A percentile compares a stretch with the other conserved stretches of the same genome.
These are phyloP conservation scores for Prietella phreatophila DNA, from an alignment of 2,113 vertebrate species.

Conservation along the genomic window DNA sequence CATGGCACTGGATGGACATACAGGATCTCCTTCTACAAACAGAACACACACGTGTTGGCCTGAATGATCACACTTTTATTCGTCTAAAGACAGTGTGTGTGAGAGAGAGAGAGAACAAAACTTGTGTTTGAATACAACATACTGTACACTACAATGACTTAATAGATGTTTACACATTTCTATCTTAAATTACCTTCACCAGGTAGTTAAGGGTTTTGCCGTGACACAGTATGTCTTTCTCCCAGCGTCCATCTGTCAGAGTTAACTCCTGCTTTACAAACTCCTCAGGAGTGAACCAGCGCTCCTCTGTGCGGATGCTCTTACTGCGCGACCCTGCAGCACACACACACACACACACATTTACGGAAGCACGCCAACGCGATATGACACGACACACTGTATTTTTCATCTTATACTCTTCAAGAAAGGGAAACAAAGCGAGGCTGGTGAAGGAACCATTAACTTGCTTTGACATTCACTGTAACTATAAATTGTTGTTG, in stretches of 20 bases:
- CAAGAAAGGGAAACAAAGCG: not conserved
- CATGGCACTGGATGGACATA: not conserved
- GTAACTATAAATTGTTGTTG: not conserved
- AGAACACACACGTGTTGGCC: not conserved
- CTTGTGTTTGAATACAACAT: not conserved
- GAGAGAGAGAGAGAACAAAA: not conserved
- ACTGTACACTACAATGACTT: not conserved
- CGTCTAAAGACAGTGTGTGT: not conserved
- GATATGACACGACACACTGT: not conserved
- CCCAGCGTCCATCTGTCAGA: constrained; percentile 54
- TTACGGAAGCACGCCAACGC: not conserved
- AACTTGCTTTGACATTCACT: not conserved
- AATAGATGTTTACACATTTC: not conserved
- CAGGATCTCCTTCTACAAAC: constrained; percentile 12
- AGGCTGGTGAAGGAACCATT: not conserved
- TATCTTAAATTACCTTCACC: constrained; percentile 55
- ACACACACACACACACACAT: not conserved
- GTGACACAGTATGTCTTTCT: constrained; percentile 60
- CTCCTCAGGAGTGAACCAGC: constrained; percentile 66
- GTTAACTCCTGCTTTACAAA: constrained; percentile 53
- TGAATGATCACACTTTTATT: not conserved
- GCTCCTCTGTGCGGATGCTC: constrained; percentile 66
- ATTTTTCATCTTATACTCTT: not conserved
- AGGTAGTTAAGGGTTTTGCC: constrained; percentile 60
- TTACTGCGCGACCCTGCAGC: constrained; percentile 56